Evolutionary conservation across 2,888 invertebrate species (phyloP).

Genomic region (Herminia tarsipennalis): DNA sequence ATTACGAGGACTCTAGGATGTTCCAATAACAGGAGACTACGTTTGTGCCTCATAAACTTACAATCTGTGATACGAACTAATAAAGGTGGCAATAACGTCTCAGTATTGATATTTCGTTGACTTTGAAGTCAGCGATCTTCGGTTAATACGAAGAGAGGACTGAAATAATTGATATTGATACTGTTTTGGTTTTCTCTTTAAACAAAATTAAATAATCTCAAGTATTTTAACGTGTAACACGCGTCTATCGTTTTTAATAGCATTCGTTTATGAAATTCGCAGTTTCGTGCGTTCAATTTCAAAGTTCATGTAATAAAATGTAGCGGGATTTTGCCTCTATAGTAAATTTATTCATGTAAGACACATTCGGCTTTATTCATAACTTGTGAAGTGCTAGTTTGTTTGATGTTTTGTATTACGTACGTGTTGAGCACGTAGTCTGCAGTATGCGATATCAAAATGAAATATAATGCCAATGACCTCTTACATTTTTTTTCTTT

Average conservation of each 20-base stretch:
- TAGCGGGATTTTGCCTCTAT: too few relatives aligned
- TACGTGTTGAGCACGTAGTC: too few relatives aligned
- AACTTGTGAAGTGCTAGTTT: conserved; percentile 35
- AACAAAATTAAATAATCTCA: too few relatives aligned
- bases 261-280: too few relatives aligned
- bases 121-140: conserved; percentile 3
- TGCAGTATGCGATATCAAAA: conserved; percentile 16
- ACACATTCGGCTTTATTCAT: conserved; percentile 37
- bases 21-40: conserved; percentile 2
- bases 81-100: conserved; percentile 11
- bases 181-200: too few relatives aligned
- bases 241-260: too few relatives aligned
- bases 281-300: too few relatives aligned
- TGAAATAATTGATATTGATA: too few relatives aligned
- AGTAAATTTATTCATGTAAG: conserved; percentile 36
- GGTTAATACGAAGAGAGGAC: not conserved
- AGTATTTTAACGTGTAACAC: too few relatives aligned
- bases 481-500: not conserved
- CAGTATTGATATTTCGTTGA: conserved; percentile 1
- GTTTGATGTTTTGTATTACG: conserved; percentile 34
- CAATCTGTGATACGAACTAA: conserved; percentile 6
- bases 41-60: conserved; percentile 7
- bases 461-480: conserved; percentile 21
- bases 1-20: not conserved
- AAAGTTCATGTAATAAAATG: too few relatives aligned